Conservation (phyloP, 2,888 invertebrate species). For the Charanyca ferruginea region DNA sequence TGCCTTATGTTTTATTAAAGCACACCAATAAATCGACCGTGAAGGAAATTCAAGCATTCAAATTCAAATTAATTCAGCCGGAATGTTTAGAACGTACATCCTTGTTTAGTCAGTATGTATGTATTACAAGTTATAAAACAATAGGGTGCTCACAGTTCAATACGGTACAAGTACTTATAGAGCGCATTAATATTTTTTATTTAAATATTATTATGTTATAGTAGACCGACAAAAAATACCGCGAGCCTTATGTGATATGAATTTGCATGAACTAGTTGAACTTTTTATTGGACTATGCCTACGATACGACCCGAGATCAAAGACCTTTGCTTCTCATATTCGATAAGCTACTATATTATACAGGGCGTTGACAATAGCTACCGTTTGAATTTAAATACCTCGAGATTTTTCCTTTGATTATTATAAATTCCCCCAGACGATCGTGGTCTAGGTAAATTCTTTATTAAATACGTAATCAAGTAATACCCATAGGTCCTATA, state of each 20-base stretch:
- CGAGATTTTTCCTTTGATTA: conserved; percentile 11
- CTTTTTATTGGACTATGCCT: conserved; percentile 52
- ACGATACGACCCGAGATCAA: conserved; percentile 38
- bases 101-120: conserved; percentile 65
- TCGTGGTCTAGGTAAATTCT: neutral
- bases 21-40: conserved; percentile 63
- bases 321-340: conserved; percentile 38
- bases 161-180: conserved; percentile 61
- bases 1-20: conserved; percentile 66
- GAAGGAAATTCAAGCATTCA: conserved; percentile 69
- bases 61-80: conserved; percentile 72
- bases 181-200: conserved; percentile 63
- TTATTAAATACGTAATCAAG: neutral
- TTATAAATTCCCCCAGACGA: conserved; percentile 12
- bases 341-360: neutral
- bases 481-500: neutral
- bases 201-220: conserved; percentile 68
- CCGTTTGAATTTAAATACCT: conserved; percentile 6
- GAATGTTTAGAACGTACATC: conserved; percentile 69
- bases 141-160: conserved; percentile 66
- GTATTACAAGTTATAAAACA: conserved; percentile 68
- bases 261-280: conserved; percentile 58
- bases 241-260: conserved; percentile 46
- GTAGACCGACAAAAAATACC: conserved; percentile 61
- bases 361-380: conserved; percentile 5